phyloP scores from a whole-genome alignment of 2,797 vertebrate species.

The Necrosyrtes monachus region DNA sequence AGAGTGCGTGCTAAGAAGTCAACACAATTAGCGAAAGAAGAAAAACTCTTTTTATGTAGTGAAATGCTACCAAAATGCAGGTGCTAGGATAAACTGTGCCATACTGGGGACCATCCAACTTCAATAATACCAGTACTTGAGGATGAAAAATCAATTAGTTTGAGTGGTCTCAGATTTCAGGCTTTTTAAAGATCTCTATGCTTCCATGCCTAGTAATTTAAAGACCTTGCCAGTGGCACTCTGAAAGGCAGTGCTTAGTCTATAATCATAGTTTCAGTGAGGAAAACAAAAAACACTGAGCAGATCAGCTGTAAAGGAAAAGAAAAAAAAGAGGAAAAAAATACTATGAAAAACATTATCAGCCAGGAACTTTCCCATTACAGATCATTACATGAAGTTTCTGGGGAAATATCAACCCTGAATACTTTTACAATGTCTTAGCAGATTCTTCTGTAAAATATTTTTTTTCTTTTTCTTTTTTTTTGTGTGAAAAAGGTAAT shows the following conservation, averaged over 20 bases:
- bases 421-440: background rate
- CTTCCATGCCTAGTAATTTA: slow-evolving; percentile 1
- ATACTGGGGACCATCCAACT: background rate
- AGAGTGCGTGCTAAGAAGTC: background rate
- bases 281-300: background rate
- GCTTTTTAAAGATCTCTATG: background rate
- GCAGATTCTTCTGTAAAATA: background rate
- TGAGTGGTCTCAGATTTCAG: slow-evolving; percentile 23
- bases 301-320: background rate
- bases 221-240: background rate
- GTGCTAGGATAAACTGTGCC: background rate
- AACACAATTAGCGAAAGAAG: background rate
- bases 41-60: background rate
- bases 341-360: background rate
- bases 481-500: background rate
- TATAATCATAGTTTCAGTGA: background rate
- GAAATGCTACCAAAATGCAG: background rate
- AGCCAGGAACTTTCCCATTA: background rate
- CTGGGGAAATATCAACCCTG: background rate
- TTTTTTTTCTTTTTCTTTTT: no score
- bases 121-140: background rate
- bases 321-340: background rate
- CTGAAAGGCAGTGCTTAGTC: background rate
- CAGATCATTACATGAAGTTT: background rate
- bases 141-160: slow-evolving; percentile 20